Evolutionary conservation across 2,797 vertebrate species (phyloP).

Genomic region (Cottoperca gobio): DNA sequence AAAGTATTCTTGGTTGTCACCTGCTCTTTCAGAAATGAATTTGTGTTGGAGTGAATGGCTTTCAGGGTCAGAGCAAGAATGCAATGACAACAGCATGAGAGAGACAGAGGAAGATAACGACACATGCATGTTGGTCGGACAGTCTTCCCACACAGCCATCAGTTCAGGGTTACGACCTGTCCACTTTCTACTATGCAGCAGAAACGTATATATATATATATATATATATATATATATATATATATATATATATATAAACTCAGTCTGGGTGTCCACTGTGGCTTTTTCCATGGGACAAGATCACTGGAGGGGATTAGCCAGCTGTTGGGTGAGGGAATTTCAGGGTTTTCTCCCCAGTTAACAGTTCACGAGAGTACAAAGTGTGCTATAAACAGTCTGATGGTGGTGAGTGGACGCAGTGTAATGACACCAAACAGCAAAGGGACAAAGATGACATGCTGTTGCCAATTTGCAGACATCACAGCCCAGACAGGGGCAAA

Average conservation of each 20-base stretch:
- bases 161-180: constrained; percentile 63
- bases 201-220: constrained; percentile 33
- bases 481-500: constrained; percentile 44
- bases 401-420: constrained; percentile 31
- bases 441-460: constrained; percentile 40
- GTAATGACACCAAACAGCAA: constrained; percentile 36
- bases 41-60: constrained; percentile 51
- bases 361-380: constrained; percentile 44
- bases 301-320: constrained; percentile 48
- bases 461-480: constrained; percentile 35
- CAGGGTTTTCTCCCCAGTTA: constrained; percentile 12
- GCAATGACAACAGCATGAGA: constrained; percentile 45
- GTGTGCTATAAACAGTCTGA: constrained; percentile 44
- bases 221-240: neutral
- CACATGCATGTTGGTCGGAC: constrained; percentile 31
- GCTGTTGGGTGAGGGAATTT: constrained; percentile 56
- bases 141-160: constrained; percentile 53
- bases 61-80: constrained; percentile 73
- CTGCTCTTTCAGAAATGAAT: constrained; percentile 70
- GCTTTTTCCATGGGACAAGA: constrained; percentile 29
- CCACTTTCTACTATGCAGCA: constrained; percentile 68
- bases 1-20: constrained; percentile 78
- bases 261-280: constrained; percentile 43
- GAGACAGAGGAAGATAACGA: constrained; percentile 49
- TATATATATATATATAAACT: constrained; percentile 10